Conservation (phyloP, 2,888 invertebrate genomes). For the Phania funesta region DNA sequence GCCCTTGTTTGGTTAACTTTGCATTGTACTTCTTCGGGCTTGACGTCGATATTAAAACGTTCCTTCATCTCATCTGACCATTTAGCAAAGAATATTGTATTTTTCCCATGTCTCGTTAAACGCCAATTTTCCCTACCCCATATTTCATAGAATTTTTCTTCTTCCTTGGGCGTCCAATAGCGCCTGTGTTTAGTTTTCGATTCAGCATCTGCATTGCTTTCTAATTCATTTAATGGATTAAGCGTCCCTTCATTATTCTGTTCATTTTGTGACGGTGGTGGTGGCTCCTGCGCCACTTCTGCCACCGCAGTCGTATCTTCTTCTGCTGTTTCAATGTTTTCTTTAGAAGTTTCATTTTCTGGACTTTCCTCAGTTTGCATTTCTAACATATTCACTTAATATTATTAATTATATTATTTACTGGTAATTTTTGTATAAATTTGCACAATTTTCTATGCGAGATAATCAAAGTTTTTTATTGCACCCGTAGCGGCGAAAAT, state of each 20-base stretch:
- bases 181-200: constrained; percentile 73
- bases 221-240: constrained; percentile 65
- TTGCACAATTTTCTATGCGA: constrained; percentile 25
- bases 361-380: constrained; percentile 29
- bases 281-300: constrained; percentile 9
- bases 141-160: constrained; percentile 76
- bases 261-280: constrained; percentile 29
- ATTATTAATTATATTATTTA: not conserved
- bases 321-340: not conserved
- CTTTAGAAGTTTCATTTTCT: constrained; percentile 6
- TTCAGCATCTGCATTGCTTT: constrained; percentile 70
- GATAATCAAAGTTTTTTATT: constrained; percentile 48
- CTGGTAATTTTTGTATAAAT: constrained; percentile 15
- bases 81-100: constrained; percentile 74
- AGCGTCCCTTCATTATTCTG: constrained; percentile 30
- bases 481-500: constrained; percentile 62
- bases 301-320: not conserved
- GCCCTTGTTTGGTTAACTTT: constrained; percentile 77
- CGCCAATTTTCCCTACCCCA: constrained; percentile 78
- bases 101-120: constrained; percentile 75
- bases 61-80: constrained; percentile 75
- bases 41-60: constrained; percentile 74
- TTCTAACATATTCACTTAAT: constrained; percentile 52
- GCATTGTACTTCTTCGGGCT: constrained; percentile 76
- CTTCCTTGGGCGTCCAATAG: constrained; percentile 77